Evolutionary conservation across 1,140 invertebrate species (phyloP), one percentile per base, ranked within the genome.

Genomic region (Xylocopa sonorina): DNA sequence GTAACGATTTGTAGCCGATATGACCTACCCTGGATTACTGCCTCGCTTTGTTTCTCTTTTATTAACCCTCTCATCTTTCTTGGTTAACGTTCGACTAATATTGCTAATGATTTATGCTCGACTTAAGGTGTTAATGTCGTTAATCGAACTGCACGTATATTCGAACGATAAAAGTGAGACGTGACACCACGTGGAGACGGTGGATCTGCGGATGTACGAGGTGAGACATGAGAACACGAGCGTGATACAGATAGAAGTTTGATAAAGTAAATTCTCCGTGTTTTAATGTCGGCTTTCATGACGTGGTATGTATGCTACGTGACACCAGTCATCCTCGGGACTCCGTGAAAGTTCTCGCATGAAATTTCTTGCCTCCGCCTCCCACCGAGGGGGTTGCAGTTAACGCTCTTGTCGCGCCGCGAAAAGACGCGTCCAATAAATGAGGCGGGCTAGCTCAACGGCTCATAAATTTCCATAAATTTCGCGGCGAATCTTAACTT

Each of bases 181-280:
- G 16, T 24, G n/a, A 32, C 5, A 34, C 29, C 5, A n/a, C 10
- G 9, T 0, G 16, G 18, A 6, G 1, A n/a, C 21, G 43, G 21
- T 48, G 48, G 32, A 50, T 62, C 41, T 48, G n/a, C n/a, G 14
- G 53, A 82, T 73, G 78, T 48, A 66, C 24, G 27, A 27, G 18
- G 29, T 2, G 16, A 18, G 16, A 66, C 50, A n/a, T n/a, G n/a
- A 24, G n/a, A 14, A 24, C 9, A 38, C 12, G 16, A 41, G 43
- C 46, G 10, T 50, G 18, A 50, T 21, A 21, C 38, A 14, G n/a
- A 69, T 46, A 80, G 18, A 16, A 64, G n/a, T 43, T 55, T 63
- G 57, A 82, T 67, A 82, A 82, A 82, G 60, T 78, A 82, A 82
- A 83, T 83, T 68, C 41, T 18, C 55, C 60, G 57, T 66, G 57